Conservation (phyloP, 2,113 vertebrate species). For the Todiramphus chloris region DNA sequence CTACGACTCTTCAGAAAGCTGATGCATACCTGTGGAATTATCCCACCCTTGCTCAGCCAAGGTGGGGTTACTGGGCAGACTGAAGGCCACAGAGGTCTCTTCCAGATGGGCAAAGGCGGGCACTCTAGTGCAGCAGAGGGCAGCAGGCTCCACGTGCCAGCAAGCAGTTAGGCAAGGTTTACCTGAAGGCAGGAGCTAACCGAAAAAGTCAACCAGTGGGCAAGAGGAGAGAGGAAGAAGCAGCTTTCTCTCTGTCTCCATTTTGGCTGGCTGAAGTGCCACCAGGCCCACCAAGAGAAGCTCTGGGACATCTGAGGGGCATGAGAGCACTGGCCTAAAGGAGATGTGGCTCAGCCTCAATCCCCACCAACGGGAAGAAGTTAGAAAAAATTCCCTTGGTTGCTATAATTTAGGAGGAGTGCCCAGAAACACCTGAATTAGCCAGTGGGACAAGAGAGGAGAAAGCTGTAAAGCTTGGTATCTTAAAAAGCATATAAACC, state of each 20-base stretch:
- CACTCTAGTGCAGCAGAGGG: neutral
- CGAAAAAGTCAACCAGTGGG: neutral
- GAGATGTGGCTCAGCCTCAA: neutral
- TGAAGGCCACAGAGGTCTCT: neutral
- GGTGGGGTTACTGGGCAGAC: neutral
- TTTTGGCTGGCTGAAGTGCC: neutral
- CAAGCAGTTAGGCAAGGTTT: neutral
- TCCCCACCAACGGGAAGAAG: neutral
- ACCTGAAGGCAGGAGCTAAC: neutral
- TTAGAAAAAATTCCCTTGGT: neutral
- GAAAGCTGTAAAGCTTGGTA: neutral
- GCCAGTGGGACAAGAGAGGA: neutral
- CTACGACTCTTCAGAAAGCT: no score
- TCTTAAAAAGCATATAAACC: neutral
- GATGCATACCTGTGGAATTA: accelerated
- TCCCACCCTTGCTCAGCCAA: no score
- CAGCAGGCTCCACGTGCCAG: neutral
- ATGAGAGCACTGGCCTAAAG: neutral
- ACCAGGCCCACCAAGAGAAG: neutral
- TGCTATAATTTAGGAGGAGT: neutral
- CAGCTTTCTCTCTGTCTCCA: neutral
- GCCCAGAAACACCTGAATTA: neutral
- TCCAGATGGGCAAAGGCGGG: neutral
- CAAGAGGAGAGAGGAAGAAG: neutral
- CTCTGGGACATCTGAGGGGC: neutral